Conservation (phyloP, 2,797 vertebrate genomes). For the Oophaga sylvatica region DNA sequence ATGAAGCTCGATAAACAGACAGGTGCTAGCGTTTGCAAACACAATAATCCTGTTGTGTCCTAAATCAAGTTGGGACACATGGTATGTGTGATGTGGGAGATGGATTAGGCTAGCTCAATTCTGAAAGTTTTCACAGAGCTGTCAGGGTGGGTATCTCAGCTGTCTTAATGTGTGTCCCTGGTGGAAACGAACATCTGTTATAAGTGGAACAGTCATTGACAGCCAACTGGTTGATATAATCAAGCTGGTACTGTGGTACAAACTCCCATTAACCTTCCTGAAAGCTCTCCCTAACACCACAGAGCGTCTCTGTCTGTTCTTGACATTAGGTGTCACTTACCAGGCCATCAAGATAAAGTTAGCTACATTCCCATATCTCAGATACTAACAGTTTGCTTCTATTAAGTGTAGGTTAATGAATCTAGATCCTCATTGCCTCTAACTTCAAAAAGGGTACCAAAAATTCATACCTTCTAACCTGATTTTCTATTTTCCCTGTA, state of each 20-base stretch:
- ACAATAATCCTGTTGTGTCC: conserved; percentile 49
- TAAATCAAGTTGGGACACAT: conserved; percentile 32
- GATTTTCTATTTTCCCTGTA: no score
- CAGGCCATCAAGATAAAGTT: background rate
- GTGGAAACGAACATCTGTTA: conserved; percentile 50
- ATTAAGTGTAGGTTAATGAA: background rate
- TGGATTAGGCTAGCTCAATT: conserved; percentile 41
- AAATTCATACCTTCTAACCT: background rate
- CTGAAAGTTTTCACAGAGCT: conserved; percentile 46
- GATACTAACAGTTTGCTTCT: background rate
- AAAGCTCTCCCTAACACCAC: conserved; percentile 5
- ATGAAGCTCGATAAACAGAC: conserved; percentile 19
- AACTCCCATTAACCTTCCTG: conserved; percentile 37
- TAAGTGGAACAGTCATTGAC: conserved; percentile 21
- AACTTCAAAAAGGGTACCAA: background rate
- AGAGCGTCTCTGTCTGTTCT: background rate
- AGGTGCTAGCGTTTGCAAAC: conserved; percentile 31
- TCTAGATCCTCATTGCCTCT: background rate
- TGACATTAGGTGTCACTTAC: conserved; percentile 12
- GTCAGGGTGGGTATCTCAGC: conserved; percentile 49
- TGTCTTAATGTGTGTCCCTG: conserved; percentile 50
- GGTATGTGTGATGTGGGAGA: conserved; percentile 51
- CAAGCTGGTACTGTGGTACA: conserved; percentile 30
- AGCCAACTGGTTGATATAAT: conserved; percentile 47
- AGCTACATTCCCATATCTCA: background rate